Percentiles rank a stretch among this genome's conserved stretches.
Conservation (phyloP, 2,113 vertebrate genomes). For the Rhagologus leucostigma region DNA sequence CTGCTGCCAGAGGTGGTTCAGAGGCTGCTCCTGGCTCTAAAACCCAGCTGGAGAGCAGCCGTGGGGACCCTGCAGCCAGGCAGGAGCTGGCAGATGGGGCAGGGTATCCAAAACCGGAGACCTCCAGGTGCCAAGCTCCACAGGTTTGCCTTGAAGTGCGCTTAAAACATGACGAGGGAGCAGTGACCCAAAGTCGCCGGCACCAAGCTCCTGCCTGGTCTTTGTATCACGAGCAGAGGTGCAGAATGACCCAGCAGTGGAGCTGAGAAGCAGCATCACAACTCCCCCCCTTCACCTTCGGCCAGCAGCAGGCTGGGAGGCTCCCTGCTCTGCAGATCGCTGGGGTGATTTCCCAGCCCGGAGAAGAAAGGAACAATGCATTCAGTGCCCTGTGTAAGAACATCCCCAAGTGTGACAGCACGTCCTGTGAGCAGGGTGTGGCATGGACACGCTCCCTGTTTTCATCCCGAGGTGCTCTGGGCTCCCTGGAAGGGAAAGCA, state of each 20-base stretch:
- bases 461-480: not conserved
- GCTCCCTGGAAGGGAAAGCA: not conserved
- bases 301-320: not conserved
- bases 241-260: not conserved
- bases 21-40: not conserved
- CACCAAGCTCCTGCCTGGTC: not conserved
- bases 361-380: not conserved
- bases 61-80: not conserved
- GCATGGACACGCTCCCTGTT: not conserved
- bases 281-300: not conserved
- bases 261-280: not conserved
- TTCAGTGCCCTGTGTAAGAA: not conserved
- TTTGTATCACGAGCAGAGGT: not conserved
- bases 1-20: not conserved
- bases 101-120: rapidly evolving
- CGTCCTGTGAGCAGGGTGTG: not conserved
- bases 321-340: not conserved
- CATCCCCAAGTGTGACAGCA: rapidly evolving
- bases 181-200: rapidly evolving
- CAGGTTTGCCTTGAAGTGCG: not conserved
- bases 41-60: not conserved
- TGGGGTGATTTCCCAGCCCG: not conserved
- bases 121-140: not conserved
- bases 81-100: not conserved
- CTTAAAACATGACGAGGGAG: not conserved